Evolutionary conservation across 2,797 vertebrate species (phyloP).

Genomic region (Falco naumanni): DNA sequence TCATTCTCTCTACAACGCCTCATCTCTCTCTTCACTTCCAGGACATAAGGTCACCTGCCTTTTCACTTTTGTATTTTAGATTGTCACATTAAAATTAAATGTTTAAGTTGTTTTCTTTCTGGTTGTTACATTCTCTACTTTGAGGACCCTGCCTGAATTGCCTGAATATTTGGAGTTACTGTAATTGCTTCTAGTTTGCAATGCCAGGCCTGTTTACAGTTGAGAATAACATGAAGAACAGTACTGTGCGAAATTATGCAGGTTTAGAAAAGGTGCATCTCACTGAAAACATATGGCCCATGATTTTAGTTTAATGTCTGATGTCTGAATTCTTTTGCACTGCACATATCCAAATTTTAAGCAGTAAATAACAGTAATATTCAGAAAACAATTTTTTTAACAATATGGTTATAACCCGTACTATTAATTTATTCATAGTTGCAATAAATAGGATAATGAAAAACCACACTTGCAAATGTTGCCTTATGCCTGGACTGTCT

Average conservation of each 20-base stretch:
- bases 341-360: not conserved
- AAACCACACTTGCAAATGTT: not conserved
- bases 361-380: not conserved
- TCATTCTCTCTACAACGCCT: not conserved
- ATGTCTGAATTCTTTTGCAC: not conserved
- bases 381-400: not conserved
- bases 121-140: not conserved
- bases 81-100: not conserved
- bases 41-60: not conserved
- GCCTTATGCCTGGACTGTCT: not conserved
- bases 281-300: not conserved
- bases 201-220: not conserved
- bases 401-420: not conserved
- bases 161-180: not conserved
- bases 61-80: not conserved
- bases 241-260: not conserved
- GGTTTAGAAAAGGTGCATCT: not conserved
- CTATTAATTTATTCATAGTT: not conserved
- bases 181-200: not conserved
- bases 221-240: not conserved
- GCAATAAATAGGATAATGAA: not conserved
- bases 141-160: not conserved
- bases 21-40: not conserved
- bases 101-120: not conserved
- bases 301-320: not conserved